These are phyloP conservation scores for Eurytoma californica DNA, from an alignment of 2,888 invertebrate species.

Conservation along the genomic window DNA sequence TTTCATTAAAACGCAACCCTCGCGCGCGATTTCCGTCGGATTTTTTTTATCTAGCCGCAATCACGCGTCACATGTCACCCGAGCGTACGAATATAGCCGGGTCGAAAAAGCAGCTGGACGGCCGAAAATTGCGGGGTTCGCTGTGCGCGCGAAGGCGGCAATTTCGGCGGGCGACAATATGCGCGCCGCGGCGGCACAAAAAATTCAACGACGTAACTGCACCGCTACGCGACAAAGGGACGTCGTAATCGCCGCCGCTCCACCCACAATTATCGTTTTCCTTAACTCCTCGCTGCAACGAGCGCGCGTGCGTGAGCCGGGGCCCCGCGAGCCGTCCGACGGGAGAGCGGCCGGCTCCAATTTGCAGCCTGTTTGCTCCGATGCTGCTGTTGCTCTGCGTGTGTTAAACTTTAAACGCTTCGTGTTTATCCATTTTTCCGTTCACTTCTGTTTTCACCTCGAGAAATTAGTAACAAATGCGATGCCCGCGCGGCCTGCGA, in stretches of 20 bases:
- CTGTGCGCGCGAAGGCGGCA: neutral
- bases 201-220: constrained; percentile 20
- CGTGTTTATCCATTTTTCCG: too few relatives aligned
- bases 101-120: neutral
- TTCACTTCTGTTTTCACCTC: too few relatives aligned
- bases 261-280: constrained; percentile 33
- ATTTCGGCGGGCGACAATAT: constrained; percentile 1
- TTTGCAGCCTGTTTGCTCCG: too few relatives aligned
- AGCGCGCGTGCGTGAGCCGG: too few relatives aligned
- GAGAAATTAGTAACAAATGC: too few relatives aligned
- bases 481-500: too few relatives aligned
- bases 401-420: too few relatives aligned
- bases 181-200: neutral
- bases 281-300: neutral
- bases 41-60: too few relatives aligned
- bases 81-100: neutral
- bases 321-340: too few relatives aligned
- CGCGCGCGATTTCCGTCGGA: too few relatives aligned
- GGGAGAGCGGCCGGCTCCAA: too few relatives aligned
- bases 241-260: constrained; percentile 24
- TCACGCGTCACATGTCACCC: constrained; percentile 5
- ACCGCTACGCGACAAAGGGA: constrained; percentile 28
- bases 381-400: too few relatives aligned
- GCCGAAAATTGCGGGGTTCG: constrained; percentile 5
- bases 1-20: constrained; percentile 40